phyloP scores from a whole-genome alignment of 2,113 vertebrate species.

The Thalassoma bifasciatum region DNA sequence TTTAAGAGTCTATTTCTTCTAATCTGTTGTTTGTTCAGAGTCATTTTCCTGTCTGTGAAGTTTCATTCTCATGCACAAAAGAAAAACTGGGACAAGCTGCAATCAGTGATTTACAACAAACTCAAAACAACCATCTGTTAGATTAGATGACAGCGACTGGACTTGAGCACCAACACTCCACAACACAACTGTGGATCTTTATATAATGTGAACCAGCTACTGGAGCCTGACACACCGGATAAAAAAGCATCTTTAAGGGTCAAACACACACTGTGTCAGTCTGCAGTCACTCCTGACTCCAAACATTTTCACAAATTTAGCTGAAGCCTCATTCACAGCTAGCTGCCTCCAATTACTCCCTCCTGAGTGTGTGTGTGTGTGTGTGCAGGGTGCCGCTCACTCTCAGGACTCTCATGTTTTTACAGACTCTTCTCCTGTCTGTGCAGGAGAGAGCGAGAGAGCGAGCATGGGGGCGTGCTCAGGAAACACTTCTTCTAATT shows the following conservation, averaged over 20 bases:
- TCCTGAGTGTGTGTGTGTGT: no score
- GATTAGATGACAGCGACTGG: not conserved
- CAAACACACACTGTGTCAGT: conserved; percentile 27
- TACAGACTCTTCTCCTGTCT: conserved; percentile 26
- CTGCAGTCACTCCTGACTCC: conserved; percentile 46
- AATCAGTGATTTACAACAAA: not conserved
- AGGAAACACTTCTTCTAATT: conserved; percentile 57
- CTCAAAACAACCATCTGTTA: not conserved
- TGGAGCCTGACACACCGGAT: conserved; percentile 17
- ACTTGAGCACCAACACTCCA: not conserved
- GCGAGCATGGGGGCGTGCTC: conserved; percentile 6
- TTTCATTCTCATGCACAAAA: no score
- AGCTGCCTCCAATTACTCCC: conserved; percentile 35
- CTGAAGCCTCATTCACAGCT: conserved; percentile 20
- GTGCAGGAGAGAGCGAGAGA: conserved; percentile 6
- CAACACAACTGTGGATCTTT: not conserved
- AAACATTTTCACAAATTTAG: conserved; percentile 38
- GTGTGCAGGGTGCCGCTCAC: conserved; percentile 5
- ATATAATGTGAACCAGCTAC: no score
- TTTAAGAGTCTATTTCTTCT: no score
- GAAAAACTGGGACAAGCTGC: not conserved
- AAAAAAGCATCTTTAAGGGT: conserved; percentile 4
- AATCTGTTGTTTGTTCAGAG: no score
- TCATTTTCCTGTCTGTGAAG: no score
- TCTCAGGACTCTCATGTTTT: not conserved